These are phyloP conservation scores for Hemistola chrysoprasaria DNA, from an alignment of 2,888 invertebrate species.

Conservation along the genomic window DNA sequence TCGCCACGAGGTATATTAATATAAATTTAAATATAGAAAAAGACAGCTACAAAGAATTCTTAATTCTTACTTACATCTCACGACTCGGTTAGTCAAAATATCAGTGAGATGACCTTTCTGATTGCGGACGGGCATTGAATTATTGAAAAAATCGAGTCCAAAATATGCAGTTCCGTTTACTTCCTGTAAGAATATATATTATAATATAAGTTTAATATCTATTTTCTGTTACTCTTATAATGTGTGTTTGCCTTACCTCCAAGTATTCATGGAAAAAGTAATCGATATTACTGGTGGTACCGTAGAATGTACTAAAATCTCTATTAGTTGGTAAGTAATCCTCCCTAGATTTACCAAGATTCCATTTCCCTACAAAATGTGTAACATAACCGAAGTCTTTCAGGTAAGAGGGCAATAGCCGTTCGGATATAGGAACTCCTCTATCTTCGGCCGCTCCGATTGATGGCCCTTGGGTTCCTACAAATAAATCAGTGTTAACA, in stretches of 20 bases:
- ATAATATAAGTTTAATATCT: too few relatives aligned
- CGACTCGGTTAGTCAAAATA: conserved; percentile 42
- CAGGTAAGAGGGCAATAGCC: conserved; percentile 86
- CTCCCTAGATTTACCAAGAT: conserved; percentile 88
- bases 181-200: too few relatives aligned
- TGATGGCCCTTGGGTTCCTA: conserved; percentile 50
- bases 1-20: too few relatives aligned
- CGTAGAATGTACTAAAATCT: conserved; percentile 91
- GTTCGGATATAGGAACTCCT: conserved; percentile 86
- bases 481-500: conserved; percentile 5
- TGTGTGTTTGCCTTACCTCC: conserved; percentile 38
- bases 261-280: conserved; percentile 86
- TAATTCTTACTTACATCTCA: conserved; percentile 38
- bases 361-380: conserved; percentile 93
- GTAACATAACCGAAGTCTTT: conserved; percentile 89
- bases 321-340: conserved; percentile 87
- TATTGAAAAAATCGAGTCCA: conserved; percentile 46
- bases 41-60: too few relatives aligned
- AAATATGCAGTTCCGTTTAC: conserved; percentile 41
- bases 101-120: conserved; percentile 46
- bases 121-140: conserved; percentile 39
- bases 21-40: too few relatives aligned
- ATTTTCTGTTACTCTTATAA: too few relatives aligned
- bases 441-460: conserved; percentile 82
- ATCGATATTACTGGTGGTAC: conserved; percentile 91